Percentiles rank a stretch among this genome's conserved stretches.
phyloP scores from a whole-genome alignment of 2,113 vertebrate genomes.

The Hepsetus odoe region DNA sequence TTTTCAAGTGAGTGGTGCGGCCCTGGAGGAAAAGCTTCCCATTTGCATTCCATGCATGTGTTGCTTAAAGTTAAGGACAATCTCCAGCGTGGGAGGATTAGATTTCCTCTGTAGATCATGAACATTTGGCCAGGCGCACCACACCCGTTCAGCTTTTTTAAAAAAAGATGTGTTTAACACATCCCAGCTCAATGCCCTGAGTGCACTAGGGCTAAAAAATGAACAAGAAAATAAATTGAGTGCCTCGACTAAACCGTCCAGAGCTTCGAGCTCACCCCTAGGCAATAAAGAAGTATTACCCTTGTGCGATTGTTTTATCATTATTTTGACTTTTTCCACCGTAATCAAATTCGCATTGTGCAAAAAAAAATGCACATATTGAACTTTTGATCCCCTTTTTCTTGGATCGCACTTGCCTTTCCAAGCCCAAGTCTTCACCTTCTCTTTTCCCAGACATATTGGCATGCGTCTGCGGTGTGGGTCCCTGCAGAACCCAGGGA shows the following conservation, averaged over 20 bases:
- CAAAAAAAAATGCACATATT: slow-evolving; percentile 57
- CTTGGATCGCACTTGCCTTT: slow-evolving; percentile 67
- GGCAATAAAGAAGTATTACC: slow-evolving; percentile 67
- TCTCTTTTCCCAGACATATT: slow-evolving; percentile 76
- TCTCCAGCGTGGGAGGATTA: slow-evolving; percentile 67
- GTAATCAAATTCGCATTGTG: slow-evolving; percentile 67
- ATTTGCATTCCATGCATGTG: slow-evolving; percentile 50
- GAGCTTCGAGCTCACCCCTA: slow-evolving; percentile 62
- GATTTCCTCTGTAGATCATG: slow-evolving; percentile 66
- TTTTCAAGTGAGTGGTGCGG: slow-evolving; percentile 23
- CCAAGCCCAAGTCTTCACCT: slow-evolving; percentile 68
- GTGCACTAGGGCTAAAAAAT: slow-evolving; percentile 45
- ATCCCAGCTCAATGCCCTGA: slow-evolving; percentile 63
- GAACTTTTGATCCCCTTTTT: slow-evolving; percentile 74
- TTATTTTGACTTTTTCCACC: slow-evolving; percentile 62
- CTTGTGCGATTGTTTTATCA: slow-evolving; percentile 69
- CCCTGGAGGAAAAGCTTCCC: slow-evolving; percentile 51
- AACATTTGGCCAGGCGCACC: slow-evolving; percentile 61
- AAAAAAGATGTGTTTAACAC: slow-evolving; percentile 71
- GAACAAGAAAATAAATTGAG: slow-evolving; percentile 70
- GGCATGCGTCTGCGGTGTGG: slow-evolving; percentile 69
- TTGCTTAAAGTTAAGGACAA: slow-evolving; percentile 59
- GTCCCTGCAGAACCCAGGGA: slow-evolving; percentile 68
- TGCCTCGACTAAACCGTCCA: slow-evolving; percentile 69
- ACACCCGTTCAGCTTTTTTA: slow-evolving; percentile 56